phyloP scores from a whole-genome alignment of 2,888 invertebrate genomes.

The Hecatera dysodea region DNA sequence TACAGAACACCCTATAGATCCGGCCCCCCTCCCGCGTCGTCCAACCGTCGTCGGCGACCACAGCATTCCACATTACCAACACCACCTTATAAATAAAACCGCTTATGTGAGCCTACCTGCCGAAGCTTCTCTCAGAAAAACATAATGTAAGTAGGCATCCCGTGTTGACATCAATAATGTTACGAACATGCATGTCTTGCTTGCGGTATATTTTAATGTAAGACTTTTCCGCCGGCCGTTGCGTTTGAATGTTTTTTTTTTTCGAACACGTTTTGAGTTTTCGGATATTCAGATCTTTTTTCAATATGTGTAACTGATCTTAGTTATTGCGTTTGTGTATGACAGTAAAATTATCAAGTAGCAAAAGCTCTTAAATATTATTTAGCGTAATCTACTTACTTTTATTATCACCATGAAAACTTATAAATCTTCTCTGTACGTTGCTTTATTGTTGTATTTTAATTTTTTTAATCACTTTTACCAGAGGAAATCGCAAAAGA shows the following conservation, averaged over 20 bases:
- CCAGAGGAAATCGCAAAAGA: neutral
- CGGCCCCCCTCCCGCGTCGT: conserved; percentile 72
- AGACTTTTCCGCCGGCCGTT: conserved; percentile 40
- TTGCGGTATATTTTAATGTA: conserved; percentile 53
- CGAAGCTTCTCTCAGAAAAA: conserved; percentile 78
- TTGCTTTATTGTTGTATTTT: fast-evolving
- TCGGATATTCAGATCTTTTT: neutral
- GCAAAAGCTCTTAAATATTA: neutral
- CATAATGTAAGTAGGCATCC: conserved; percentile 74
- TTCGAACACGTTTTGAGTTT: conserved; percentile 15
- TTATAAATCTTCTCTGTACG: too few species aligned
- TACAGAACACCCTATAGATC: conserved; percentile 77
- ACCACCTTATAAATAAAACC: conserved; percentile 87
- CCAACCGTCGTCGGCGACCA: conserved; percentile 77
- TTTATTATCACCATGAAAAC: neutral
- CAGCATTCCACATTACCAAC: conserved; percentile 88
- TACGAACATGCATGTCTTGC: conserved; percentile 54
- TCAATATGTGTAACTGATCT: neutral
- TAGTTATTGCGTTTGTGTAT: neutral
- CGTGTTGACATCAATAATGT: conserved; percentile 81
- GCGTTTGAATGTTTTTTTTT: conserved; percentile 26
- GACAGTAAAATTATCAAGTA: neutral
- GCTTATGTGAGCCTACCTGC: conserved; percentile 84
- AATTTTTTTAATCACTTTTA: neutral
- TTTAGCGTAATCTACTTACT: conserved; percentile 15